Evolutionary conservation across 23 tunicate species (phyloP).

Genomic region (Trididemnum clinides): DNA sequence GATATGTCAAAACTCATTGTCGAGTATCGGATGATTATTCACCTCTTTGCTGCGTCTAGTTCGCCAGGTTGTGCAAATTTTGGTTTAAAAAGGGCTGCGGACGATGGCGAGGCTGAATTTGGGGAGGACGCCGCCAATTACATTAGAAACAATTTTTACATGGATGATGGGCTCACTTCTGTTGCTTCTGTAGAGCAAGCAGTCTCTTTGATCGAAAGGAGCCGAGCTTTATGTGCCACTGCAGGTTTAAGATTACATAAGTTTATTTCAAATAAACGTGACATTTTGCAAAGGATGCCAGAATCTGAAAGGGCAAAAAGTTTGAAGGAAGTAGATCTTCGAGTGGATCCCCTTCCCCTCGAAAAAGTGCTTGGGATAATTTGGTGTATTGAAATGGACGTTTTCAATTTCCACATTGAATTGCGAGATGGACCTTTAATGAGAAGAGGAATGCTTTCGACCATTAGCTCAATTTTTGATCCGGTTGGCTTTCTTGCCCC

Average conservation of each 20-base stretch:
- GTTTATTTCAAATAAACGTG: not conserved
- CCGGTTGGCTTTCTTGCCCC: slow-evolving; percentile 29
- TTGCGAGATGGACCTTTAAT: slow-evolving; percentile 1
- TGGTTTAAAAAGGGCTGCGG: not conserved
- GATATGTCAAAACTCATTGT: not conserved
- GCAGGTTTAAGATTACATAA: not conserved
- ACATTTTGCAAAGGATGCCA: not conserved
- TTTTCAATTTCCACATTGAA: not conserved
- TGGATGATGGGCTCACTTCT: not conserved
- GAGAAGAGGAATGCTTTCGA: slow-evolving; percentile 12
- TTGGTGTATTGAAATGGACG: slow-evolving; percentile 15
- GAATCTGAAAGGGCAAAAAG: not conserved
- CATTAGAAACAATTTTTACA: not conserved
- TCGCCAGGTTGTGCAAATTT: not conserved
- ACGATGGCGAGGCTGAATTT: not conserved
- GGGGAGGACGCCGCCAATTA: not conserved
- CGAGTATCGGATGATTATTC: not conserved
- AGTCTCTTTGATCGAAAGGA: not conserved
- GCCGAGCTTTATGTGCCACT: not conserved
- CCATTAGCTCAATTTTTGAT: slow-evolving; percentile 18
- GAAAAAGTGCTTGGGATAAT: not conserved
- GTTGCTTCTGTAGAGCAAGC: not conserved
- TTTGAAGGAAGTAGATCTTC: not conserved
- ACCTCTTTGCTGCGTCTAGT: not conserved
- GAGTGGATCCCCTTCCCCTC: not conserved